Percentiles rank a stretch among this genome's conserved stretches.
phyloP scores from a whole-genome alignment of 2,113 vertebrate species.

The Hyaena hyaena region DNA sequence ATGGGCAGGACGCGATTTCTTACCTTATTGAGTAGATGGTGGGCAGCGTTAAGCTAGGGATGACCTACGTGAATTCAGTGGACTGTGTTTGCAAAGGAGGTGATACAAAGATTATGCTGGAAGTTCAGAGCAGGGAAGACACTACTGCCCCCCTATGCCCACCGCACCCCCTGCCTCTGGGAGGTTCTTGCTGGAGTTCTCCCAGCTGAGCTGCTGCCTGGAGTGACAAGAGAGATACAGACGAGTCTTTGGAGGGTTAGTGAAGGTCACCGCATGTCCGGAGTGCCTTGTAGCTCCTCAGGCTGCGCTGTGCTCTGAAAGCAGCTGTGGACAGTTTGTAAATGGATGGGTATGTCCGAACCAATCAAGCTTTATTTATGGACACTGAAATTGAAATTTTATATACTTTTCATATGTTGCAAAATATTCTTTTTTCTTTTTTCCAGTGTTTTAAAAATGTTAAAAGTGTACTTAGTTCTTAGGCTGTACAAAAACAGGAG shows the following conservation, averaged over 20 bases:
- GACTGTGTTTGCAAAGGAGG: background rate
- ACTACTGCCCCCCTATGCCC: rapidly evolving
- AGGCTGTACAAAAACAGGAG: background rate
- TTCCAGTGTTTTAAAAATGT: background rate
- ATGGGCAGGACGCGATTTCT: background rate
- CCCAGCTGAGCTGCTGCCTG: background rate
- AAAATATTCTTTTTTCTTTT: background rate
- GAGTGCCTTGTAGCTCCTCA: background rate
- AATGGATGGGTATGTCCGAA: background rate
- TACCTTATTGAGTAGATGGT: background rate
- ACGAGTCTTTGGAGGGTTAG: background rate
- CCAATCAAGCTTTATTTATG: background rate
- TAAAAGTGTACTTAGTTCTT: background rate
- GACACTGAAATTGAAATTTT: no score
- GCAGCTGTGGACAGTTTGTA: background rate
- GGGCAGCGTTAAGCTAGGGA: background rate
- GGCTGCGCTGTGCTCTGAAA: background rate
- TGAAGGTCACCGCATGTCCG: background rate
- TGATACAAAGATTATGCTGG: background rate
- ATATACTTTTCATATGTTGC: background rate
- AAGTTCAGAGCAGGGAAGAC: background rate
- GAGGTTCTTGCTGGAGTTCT: background rate
- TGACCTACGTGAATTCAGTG: background rate
- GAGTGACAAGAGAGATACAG: background rate
- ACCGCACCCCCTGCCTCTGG: background rate